Percentiles rank a stretch among this genome's conserved stretches.
Evolutionary conservation across 2,888 invertebrate species (phyloP).

Genomic region (Lasioglossum leucozonium): DNA sequence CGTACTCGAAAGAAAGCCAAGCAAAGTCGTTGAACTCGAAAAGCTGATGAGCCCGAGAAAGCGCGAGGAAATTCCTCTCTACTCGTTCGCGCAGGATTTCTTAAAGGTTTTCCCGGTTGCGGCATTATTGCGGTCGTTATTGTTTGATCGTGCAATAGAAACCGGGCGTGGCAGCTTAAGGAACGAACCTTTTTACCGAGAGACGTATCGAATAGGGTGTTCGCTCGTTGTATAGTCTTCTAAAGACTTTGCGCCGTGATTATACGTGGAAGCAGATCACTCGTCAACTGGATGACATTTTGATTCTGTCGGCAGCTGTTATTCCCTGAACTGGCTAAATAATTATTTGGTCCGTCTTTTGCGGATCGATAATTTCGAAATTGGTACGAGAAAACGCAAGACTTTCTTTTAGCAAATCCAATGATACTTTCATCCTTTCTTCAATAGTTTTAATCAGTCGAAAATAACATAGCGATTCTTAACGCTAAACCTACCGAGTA

Average conservation of each 20-base stretch:
- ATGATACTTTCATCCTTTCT: no score
- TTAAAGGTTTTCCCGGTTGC: slow-evolving; percentile 22
- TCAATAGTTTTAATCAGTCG: background rate
- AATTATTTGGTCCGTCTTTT: background rate
- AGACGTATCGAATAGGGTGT: background rate
- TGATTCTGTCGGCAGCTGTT: background rate
- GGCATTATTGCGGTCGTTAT: slow-evolving; percentile 27
- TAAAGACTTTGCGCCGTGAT: background rate
- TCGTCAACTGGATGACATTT: background rate
- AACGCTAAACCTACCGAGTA: no score
- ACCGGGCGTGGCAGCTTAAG: background rate
- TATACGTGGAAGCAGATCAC: background rate
- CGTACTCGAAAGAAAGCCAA: slow-evolving; percentile 53
- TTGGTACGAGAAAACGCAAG: background rate
- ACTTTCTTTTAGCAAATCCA: background rate
- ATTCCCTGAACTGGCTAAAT: background rate
- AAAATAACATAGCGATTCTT: background rate
- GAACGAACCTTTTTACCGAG: background rate
- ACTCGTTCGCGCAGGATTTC: slow-evolving; percentile 33
- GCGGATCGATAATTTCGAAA: background rate
- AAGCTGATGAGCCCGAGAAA: slow-evolving; percentile 45
- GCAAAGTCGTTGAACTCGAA: slow-evolving; percentile 52
- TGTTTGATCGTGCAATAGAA: slow-evolving; percentile 27
- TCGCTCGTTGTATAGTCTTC: background rate
- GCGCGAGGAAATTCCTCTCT: slow-evolving; percentile 43